Conservation (phyloP, 2,113 vertebrate species). For the Donacobius atricapilla region DNA sequence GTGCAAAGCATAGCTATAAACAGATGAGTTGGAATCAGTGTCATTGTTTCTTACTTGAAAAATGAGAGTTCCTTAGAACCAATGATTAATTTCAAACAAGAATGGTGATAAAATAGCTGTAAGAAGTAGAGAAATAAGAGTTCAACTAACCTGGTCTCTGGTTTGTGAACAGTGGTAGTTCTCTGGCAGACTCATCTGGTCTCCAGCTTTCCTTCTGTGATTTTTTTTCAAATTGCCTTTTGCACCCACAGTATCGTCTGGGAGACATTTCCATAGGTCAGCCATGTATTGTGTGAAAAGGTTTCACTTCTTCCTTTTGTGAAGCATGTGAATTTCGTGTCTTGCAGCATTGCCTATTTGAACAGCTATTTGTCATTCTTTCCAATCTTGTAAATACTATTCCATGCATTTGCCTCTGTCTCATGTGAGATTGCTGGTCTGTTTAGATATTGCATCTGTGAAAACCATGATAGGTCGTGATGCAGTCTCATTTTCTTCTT, state of each 20-base stretch:
- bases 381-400: background rate
- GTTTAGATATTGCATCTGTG: background rate
- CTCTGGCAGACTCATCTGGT: background rate
- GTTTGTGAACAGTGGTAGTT: background rate
- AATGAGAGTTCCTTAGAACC: background rate
- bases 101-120: background rate
- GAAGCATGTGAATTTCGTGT: background rate
- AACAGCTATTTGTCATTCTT: background rate
- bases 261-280: background rate
- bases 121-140: background rate
- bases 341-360: background rate
- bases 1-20: background rate
- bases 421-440: background rate
- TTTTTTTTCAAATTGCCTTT: background rate
- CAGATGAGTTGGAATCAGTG: background rate
- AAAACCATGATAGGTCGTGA: background rate
- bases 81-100: background rate
- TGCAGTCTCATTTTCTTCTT: background rate
- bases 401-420: background rate
- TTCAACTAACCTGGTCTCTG: background rate
- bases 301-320: background rate
- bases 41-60: background rate
- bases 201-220: background rate
- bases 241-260: background rate
- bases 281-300: background rate